A percentile compares a stretch with the other conserved stretches of the same genome.
Conservation (phyloP, 2,797 vertebrate genomes). For the Sebastolobus altivelis region DNA sequence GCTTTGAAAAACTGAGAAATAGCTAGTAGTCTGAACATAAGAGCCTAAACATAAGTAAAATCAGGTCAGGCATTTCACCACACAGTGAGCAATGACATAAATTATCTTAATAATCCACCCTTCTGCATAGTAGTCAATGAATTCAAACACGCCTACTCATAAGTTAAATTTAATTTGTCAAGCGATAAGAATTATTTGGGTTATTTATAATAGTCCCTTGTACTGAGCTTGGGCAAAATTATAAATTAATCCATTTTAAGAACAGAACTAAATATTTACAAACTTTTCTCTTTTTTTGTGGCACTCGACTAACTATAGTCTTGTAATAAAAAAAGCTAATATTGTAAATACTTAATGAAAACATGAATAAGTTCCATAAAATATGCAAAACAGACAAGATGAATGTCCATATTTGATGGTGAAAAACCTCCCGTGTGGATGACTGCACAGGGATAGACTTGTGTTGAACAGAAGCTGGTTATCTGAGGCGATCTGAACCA, state of each 20-base stretch:
- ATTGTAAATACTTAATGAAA: slow-evolving; percentile 64
- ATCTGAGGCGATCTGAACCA: slow-evolving; percentile 32
- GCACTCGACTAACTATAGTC: slow-evolving; percentile 24
- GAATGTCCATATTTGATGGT: slow-evolving; percentile 55
- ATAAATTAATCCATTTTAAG: slow-evolving; percentile 25
- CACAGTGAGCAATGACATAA: slow-evolving; percentile 28
- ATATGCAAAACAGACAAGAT: slow-evolving; percentile 60
- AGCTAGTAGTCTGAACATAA: background rate
- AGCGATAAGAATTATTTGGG: slow-evolving; percentile 8
- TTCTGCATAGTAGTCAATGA: slow-evolving; percentile 10
- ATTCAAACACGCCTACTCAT: slow-evolving; percentile 23
- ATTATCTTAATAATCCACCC: slow-evolving; percentile 35
- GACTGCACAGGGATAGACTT: slow-evolving; percentile 35
- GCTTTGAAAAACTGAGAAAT: slow-evolving; percentile 4
- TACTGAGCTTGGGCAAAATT: slow-evolving; percentile 1
- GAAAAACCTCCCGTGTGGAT: slow-evolving; percentile 37
- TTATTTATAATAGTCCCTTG: slow-evolving; percentile 24
- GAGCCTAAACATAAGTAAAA: slow-evolving; percentile 16
- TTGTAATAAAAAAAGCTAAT: slow-evolving; percentile 37
- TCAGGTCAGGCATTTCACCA: slow-evolving; percentile 18
- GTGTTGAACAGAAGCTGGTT: slow-evolving; percentile 24
- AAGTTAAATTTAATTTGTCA: slow-evolving; percentile 32
- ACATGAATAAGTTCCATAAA: slow-evolving; percentile 60
- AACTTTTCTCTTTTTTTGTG: slow-evolving; percentile 2
- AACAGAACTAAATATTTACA: slow-evolving; percentile 43